Conservation (phyloP, 2,888 invertebrate genomes). For the Oscheius sp. region DNA sequence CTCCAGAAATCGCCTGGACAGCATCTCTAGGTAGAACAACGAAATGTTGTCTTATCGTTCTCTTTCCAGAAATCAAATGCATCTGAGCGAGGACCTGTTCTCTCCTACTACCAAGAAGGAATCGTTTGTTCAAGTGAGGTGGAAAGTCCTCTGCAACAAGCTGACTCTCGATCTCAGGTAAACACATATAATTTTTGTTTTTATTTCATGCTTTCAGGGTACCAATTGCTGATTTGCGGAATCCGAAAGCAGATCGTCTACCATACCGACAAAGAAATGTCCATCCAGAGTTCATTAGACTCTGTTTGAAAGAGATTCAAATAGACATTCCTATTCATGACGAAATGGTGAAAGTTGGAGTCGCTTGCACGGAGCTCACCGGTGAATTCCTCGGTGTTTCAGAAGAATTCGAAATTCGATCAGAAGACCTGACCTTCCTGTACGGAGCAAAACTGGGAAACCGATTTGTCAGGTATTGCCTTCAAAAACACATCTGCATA, state of each 20-base stretch:
- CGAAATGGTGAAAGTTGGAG: conserved; percentile 21
- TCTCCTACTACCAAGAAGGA: conserved; percentile 26
- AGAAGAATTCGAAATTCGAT: conserved; percentile 26
- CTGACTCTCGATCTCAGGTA: conserved; percentile 45
- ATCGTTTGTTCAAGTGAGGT: conserved; percentile 15
- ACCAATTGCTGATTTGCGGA: conserved; percentile 61
- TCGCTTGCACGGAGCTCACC: conserved; percentile 39
- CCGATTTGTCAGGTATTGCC: conserved; percentile 12
- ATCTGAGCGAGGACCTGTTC: conserved; percentile 44
- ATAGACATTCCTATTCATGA: conserved; percentile 48
- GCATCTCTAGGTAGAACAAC: conserved; percentile 9
- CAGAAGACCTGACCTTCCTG: conserved; percentile 40
- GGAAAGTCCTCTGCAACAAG: conserved; percentile 40
- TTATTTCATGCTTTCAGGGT: conserved; percentile 40
- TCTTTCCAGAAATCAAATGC: conserved; percentile 21
- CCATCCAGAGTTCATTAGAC: conserved; percentile 60
- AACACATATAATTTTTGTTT: background rate
- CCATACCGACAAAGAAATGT: conserved; percentile 55
- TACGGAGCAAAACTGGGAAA: conserved; percentile 36
- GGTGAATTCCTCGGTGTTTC: conserved; percentile 45
- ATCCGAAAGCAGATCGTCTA: conserved; percentile 44
- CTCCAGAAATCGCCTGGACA: conserved; percentile 6
- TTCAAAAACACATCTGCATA: background rate
- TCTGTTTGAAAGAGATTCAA: conserved; percentile 53
- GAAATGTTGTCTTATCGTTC: background rate